A percentile compares a stretch with the other conserved stretches of the same genome.
These are phyloP conservation scores for Pristionchus exspectatus DNA, from an alignment of 2,888 invertebrate genomes.

Conservation along the genomic window DNA sequence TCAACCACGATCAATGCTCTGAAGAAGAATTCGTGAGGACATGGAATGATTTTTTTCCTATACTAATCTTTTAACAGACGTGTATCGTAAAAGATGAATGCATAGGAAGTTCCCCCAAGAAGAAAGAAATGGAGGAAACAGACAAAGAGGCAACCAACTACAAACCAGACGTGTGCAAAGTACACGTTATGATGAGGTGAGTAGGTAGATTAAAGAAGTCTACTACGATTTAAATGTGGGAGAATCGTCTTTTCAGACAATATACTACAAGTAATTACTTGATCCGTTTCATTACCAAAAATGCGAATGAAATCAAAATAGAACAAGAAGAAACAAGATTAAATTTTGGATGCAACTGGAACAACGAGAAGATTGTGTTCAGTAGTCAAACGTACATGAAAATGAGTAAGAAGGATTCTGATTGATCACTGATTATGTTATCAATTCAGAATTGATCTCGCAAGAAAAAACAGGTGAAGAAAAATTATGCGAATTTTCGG, in stretches of 20 bases:
- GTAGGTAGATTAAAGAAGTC: background rate
- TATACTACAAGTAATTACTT: background rate
- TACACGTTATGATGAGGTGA: constrained; percentile 5
- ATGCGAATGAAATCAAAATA: background rate
- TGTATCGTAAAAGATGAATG: background rate
- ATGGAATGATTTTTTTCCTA: background rate
- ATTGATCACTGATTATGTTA: background rate
- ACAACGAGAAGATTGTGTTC: background rate
- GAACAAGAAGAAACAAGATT: background rate
- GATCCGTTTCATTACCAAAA: background rate
- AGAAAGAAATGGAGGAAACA: background rate
- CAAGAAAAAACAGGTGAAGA: background rate
- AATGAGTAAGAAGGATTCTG: background rate
- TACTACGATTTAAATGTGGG: background rate
- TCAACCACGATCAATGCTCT: background rate
- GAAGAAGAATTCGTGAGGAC: background rate
- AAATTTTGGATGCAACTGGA: background rate
- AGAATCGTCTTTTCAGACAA: background rate
- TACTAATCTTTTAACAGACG: background rate
- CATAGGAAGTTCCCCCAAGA: background rate
- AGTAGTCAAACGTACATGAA: background rate
- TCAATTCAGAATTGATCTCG: background rate
- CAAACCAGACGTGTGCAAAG: background rate
- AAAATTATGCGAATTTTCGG: constrained; percentile 1
- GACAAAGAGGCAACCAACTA: background rate